Percentiles rank a stretch among this genome's conserved stretches.
Conservation (phyloP, 2,888 invertebrate genomes). For the Drosophila phalerata region DNA sequence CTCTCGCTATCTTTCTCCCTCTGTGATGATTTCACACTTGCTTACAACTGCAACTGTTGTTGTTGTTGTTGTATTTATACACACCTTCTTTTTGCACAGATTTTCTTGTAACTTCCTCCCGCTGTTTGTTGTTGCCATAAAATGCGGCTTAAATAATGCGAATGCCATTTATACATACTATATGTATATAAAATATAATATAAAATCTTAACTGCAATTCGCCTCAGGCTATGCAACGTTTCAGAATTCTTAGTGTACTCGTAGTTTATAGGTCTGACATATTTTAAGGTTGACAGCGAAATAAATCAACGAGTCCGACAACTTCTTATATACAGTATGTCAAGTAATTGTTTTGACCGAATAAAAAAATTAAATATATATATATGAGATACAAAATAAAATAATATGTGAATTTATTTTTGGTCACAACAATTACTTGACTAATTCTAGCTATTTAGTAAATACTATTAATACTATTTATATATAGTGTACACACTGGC, state of each 20-base stretch:
- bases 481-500: no score
- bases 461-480: constrained; percentile 7
- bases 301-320: constrained; percentile 9
- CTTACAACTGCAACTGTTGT: constrained; percentile 31
- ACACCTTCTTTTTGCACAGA: constrained; percentile 57
- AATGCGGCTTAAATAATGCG: neutral
- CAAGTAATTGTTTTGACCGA: neutral
- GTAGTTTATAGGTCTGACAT: neutral
- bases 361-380: neutral
- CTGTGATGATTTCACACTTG: constrained; percentile 72
- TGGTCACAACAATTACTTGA: neutral
- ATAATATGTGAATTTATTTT: neutral
- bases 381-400: no score
- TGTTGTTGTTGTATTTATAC: constrained; percentile 23
- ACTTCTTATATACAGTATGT: neutral
- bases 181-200: no score
- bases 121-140: no score
- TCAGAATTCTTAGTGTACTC: neutral
- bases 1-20: constrained; percentile 4
- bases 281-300: constrained; percentile 7
- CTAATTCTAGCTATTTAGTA: constrained; percentile 1
- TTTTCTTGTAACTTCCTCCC: neutral
- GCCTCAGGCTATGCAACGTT: constrained; percentile 26
- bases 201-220: constrained; percentile 2
- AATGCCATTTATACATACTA: neutral